These are phyloP conservation scores for Apamea sordens DNA, from an alignment of 2,888 invertebrate species.

Conservation along the genomic window DNA sequence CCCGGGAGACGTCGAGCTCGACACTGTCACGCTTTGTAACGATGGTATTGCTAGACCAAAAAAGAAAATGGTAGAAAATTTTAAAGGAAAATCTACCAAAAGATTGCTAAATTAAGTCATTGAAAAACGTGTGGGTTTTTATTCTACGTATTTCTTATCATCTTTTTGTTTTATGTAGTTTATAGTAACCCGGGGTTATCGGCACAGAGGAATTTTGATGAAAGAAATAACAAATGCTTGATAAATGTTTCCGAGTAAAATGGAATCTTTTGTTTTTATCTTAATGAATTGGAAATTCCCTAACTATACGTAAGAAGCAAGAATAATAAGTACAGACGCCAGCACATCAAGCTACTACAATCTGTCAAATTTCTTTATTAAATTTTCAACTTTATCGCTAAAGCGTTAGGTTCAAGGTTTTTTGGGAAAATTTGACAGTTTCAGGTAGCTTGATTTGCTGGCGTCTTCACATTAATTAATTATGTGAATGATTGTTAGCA, in stretches of 20 bases:
- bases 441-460: too few relatives aligned
- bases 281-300: not conserved
- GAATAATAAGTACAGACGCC: not conserved
- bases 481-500: not conserved
- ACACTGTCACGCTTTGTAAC: slow-evolving; percentile 74
- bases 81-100: not conserved
- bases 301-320: not conserved
- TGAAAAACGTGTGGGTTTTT: not conserved
- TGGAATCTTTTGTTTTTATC: not conserved
- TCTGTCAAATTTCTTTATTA: too few relatives aligned
- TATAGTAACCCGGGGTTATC: slow-evolving; percentile 38
- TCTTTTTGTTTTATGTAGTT: slow-evolving; percentile 2
- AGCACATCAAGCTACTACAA: too few relatives aligned
- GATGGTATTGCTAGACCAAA: slow-evolving; percentile 47
- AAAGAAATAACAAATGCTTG: slow-evolving; percentile 24
- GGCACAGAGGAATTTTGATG: not conserved
- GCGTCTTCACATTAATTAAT: too few relatives aligned
- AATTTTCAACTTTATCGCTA: too few relatives aligned
- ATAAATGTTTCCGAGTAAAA: slow-evolving; percentile 10
- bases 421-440: too few relatives aligned
- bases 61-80: slow-evolving; percentile 29
- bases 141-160: not conserved
- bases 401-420: too few relatives aligned
- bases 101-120: not conserved
- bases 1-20: slow-evolving; percentile 80